Conservation (phyloP, 2,797 vertebrate species). For the Mormyrops boulengeri region DNA sequence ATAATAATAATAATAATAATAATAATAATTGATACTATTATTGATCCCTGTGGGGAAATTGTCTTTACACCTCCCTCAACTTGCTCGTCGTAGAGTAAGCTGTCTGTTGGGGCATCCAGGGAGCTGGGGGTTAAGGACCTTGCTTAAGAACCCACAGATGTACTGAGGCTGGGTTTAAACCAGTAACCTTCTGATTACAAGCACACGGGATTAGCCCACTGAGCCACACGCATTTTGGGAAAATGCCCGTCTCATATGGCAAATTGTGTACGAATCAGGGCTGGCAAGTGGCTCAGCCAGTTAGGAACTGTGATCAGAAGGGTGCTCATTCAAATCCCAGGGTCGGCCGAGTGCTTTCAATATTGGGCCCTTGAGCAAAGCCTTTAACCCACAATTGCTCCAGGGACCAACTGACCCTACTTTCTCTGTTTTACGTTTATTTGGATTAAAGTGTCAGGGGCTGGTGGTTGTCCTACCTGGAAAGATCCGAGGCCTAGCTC, state of each 20-base stretch:
- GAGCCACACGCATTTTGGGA: neutral
- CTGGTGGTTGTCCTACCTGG: slow-evolving; percentile 66
- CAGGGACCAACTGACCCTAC: neutral
- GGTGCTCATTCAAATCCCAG: neutral
- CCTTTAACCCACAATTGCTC: neutral
- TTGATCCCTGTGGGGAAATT: too few relatives aligned
- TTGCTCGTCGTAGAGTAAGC: too few relatives aligned
- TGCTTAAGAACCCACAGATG: too few relatives aligned
- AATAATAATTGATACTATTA: too few relatives aligned
- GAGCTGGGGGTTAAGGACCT: too few relatives aligned
- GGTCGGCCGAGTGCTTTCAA: neutral
- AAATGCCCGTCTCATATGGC: neutral
- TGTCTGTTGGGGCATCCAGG: too few relatives aligned
- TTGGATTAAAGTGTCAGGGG: neutral
- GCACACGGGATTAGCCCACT: too few relatives aligned
- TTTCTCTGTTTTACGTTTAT: neutral
- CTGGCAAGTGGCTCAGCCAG: neutral
- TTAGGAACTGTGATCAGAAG: neutral
- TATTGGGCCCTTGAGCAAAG: neutral
- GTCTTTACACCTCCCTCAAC: too few relatives aligned
- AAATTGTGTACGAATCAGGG: neutral
- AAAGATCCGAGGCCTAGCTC: slow-evolving; percentile 89
- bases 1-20: too few relatives aligned
- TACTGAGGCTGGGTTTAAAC: too few relatives aligned
- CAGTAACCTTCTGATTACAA: too few relatives aligned